Evolutionary conservation across 2,888 invertebrate species (phyloP).

Genomic region (Himalopsyche kuldschensis): DNA sequence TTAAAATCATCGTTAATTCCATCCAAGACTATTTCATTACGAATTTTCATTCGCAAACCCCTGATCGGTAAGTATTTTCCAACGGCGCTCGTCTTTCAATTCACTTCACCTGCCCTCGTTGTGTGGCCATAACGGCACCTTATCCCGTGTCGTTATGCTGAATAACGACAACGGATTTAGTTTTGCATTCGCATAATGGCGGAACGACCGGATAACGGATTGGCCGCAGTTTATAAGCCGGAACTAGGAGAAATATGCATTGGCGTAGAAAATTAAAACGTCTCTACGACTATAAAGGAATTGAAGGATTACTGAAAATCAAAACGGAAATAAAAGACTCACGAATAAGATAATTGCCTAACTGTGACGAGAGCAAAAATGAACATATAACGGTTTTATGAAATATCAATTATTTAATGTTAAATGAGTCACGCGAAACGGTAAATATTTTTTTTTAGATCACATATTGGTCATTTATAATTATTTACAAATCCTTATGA

Average conservation of each 20-base stretch:
- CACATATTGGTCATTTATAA: too few species aligned
- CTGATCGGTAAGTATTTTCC: neutral
- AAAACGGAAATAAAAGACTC: too few species aligned
- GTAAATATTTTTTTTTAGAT: too few species aligned
- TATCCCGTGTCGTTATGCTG: conserved; percentile 28
- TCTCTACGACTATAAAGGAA: too few species aligned
- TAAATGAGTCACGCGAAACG: too few species aligned
- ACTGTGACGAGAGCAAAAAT: too few species aligned
- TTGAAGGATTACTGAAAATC: too few species aligned
- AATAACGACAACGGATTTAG: conserved; percentile 35
- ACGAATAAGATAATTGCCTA: too few species aligned
- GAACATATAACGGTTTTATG: too few species aligned
- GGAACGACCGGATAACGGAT: conserved; percentile 38
- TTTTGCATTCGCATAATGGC: conserved; percentile 25
- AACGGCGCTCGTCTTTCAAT: conserved; percentile 10
- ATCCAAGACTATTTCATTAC: neutral
- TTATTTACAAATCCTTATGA: too few species aligned
- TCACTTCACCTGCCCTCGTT: conserved; percentile 28
- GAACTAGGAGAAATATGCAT: conserved; percentile 19
- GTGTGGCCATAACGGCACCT: conserved; percentile 27
- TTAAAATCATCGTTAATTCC: too few species aligned
- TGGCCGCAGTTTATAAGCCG: conserved; percentile 38
- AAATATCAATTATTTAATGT: too few species aligned
- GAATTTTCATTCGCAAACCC: neutral
- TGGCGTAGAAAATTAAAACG: neutral